Conservation (phyloP, 2,888 invertebrate genomes). For the Dusona sp. region DNA sequence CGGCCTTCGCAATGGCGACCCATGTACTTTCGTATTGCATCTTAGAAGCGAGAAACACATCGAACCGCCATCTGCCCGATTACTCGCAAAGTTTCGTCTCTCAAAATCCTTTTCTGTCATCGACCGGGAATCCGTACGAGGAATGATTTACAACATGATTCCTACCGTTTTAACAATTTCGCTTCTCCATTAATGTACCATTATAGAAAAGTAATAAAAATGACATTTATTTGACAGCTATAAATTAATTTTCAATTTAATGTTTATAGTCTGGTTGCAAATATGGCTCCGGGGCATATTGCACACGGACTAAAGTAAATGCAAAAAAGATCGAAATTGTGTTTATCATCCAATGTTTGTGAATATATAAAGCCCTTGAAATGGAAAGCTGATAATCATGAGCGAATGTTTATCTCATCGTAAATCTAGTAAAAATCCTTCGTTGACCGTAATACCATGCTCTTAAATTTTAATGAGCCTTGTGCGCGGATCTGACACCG, state of each 20-base stretch:
- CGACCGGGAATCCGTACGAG: neutral
- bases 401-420: slow-evolving; percentile 25
- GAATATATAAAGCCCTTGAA: neutral
- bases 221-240: neutral
- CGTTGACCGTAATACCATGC: slow-evolving; percentile 57
- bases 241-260: neutral
- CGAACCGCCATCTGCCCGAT: slow-evolving; percentile 37
- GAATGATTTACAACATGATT: neutral
- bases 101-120: slow-evolving; percentile 14
- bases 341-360: neutral
- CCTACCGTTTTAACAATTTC: neutral
- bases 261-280: neutral
- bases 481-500: slow-evolving; percentile 2
- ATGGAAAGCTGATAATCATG: neutral
- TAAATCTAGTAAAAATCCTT: slow-evolving; percentile 29
- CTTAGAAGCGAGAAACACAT: neutral
- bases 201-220: neutral
- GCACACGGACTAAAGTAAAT: neutral
- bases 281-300: neutral
- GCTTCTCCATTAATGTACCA: neutral
- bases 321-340: neutral
- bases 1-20: slow-evolving; percentile 45
- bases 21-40: neutral
- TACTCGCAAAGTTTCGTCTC: neutral
- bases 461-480: neutral